phyloP scores from a whole-genome alignment of 2,113 vertebrate species.

The Geothlypis trichas region DNA sequence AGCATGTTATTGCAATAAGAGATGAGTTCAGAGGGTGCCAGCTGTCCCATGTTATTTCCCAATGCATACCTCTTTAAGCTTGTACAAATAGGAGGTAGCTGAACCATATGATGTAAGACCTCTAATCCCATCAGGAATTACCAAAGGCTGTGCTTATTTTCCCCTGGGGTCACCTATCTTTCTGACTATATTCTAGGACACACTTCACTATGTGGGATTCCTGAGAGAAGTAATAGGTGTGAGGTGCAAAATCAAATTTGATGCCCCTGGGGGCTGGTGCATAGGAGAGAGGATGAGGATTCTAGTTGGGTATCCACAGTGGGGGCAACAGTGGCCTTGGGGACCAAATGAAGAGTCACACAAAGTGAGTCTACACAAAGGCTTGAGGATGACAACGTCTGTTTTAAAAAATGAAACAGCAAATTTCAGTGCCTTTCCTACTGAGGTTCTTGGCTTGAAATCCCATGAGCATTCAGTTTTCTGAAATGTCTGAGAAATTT shows the following conservation, averaged over 20 bases:
- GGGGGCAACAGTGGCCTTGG: not conserved
- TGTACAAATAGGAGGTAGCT: not conserved
- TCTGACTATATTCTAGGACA: not conserved
- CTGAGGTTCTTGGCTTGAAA: not conserved
- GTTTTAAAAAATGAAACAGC: not conserved
- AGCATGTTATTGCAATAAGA: not conserved
- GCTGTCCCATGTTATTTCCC: slow-evolving; percentile 11
- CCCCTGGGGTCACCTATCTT: not conserved
- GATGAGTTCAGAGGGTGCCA: not conserved
- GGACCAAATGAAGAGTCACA: not conserved
- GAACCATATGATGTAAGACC: not conserved
- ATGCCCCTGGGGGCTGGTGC: not conserved
- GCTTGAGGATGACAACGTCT: not conserved
- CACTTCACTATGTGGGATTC: not conserved
- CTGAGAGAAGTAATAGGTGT: not conserved
- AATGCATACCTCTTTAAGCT: not conserved
- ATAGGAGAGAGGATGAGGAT: not conserved
- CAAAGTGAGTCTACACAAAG: not conserved
- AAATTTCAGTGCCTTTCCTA: not conserved
- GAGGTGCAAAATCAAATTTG: not conserved
- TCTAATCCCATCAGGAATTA: not conserved
- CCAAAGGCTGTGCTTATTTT: not conserved
- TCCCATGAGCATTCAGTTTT: not conserved
- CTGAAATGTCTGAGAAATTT: not conserved
- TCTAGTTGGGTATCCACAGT: not conserved